These are phyloP conservation scores for Smutsia gigantea DNA, from an alignment of 2,797 vertebrate genomes.

Conservation along the genomic window DNA sequence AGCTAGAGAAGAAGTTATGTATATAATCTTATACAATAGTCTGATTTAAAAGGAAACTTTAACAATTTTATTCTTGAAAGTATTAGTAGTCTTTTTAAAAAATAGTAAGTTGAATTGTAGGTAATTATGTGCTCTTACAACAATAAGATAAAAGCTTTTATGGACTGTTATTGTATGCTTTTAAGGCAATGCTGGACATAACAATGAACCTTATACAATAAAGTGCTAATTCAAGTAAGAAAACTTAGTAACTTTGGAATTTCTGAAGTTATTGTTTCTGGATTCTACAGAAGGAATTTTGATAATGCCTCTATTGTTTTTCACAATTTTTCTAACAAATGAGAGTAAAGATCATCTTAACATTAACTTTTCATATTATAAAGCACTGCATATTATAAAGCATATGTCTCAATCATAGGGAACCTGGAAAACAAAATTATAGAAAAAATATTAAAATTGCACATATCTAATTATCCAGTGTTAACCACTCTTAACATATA, in stretches of 20 bases:
- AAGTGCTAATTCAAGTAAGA: conserved; percentile 18
- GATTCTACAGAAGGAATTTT: not conserved
- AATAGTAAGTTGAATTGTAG: not conserved
- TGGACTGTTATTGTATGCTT: not conserved
- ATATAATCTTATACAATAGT: conserved; percentile 7
- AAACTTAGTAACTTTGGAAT: not conserved
- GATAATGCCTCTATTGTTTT: not conserved
- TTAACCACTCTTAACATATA: not conserved
- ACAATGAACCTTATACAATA: not conserved
- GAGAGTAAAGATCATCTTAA: not conserved
- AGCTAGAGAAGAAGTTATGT: conserved; percentile 8
- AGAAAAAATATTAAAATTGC: not conserved
- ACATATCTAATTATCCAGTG: not conserved
- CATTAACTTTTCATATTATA: not conserved
- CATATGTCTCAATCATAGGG: not conserved
- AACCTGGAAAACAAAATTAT: conserved; percentile 4
- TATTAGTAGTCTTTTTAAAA: conserved; percentile 3
- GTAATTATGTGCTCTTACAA: not conserved
- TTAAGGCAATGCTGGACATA: not conserved
- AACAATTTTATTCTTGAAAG: conserved; percentile 16
- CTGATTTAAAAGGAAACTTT: conserved; percentile 45
- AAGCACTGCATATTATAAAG: not conserved
- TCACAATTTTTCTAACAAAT: not conserved
- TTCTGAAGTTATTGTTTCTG: not conserved
- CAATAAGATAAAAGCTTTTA: not conserved